Evolutionary conservation across 2,113 vertebrate genomes (phyloP).

Genomic region (Indri indri): DNA sequence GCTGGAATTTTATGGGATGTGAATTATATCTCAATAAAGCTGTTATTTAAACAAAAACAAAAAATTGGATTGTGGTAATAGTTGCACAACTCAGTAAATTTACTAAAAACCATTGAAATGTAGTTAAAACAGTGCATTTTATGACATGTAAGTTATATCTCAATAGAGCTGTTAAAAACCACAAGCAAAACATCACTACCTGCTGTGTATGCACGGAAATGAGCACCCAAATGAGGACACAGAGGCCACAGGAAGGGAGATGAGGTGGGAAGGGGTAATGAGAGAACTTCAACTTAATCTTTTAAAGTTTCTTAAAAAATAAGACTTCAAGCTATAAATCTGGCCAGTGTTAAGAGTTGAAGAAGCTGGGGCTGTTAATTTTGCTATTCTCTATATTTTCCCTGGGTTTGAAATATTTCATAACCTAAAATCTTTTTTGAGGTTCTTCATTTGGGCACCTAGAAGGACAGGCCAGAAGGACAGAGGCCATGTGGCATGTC

Average conservation of each 20-base stretch:
- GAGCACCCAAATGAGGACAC: not conserved
- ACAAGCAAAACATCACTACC: not conserved
- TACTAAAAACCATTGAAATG: conserved; percentile 9
- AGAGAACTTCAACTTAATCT: not conserved
- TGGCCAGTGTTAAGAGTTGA: not conserved
- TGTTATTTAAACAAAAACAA: conserved; percentile 49
- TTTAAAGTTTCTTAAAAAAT: not conserved
- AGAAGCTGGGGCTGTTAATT: not conserved
- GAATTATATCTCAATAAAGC: conserved; percentile 49
- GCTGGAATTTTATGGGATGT: not conserved
- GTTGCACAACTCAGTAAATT: not conserved
- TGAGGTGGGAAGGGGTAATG: not conserved
- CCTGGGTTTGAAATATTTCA: not conserved
- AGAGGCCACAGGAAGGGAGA: not conserved
- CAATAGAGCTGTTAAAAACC: not conserved
- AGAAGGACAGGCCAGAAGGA: not conserved
- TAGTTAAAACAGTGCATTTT: conserved; percentile 21
- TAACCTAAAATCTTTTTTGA: not conserved
- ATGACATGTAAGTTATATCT: not conserved
- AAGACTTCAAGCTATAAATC: not conserved
- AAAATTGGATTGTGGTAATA: not conserved
- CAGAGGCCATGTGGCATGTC: not conserved
- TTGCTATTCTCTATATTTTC: not conserved
- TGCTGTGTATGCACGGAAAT: not conserved
- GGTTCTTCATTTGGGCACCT: not conserved